Evolutionary conservation across 2,888 invertebrate species (phyloP), one percentile per base, ranked within the genome.

Genomic region (Drosophila niveifrons): DNA sequence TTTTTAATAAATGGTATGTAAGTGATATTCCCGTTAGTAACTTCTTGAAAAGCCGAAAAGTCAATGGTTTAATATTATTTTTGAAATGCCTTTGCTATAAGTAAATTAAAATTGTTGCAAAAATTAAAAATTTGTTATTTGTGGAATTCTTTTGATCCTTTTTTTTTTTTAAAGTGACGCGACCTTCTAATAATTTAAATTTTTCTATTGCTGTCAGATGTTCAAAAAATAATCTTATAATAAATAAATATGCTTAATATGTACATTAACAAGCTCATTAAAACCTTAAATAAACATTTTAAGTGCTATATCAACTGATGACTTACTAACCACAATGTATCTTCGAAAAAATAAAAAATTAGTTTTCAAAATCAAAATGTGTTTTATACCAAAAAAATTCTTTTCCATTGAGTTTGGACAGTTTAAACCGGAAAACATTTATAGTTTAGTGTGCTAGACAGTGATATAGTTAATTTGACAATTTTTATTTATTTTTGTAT

Each of bases 231-330:
- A n/a, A 1, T 31, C 36, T n/a, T 36, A 10, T 1, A 31, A 29
- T 10, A 23, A 23, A 23, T 6, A 23, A 23, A 23, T 6, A 23
- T 23, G 51, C 36, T 51, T n/a, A 51, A 53, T 41, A 29, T 28
- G 43, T 53, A 43, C 29, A 41, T 29, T 53, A 53, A 53, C 53
- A 29, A 53, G n/a, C n/a, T 41, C 41, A 43, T 11, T 7, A 31
- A 17, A 43, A 31, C 55, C 55, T 55, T 55, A 55, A 55, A 55
- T 31, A 55, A 55, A 44, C 43, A 53, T 9, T 53, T 55, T 44
- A 55, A 55, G 55, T 44, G 55, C 55, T 43, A 10, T 43, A 31
- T 29, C 29, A 43, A 55, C 43, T 43, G 31, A 55, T 44, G 31
- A n/a, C 55, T 28, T 9, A 55, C 55, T 55, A 55, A 55, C 43